Conservation (phyloP, 2,888 invertebrate species). For the Drosophila bunnanda region DNA sequence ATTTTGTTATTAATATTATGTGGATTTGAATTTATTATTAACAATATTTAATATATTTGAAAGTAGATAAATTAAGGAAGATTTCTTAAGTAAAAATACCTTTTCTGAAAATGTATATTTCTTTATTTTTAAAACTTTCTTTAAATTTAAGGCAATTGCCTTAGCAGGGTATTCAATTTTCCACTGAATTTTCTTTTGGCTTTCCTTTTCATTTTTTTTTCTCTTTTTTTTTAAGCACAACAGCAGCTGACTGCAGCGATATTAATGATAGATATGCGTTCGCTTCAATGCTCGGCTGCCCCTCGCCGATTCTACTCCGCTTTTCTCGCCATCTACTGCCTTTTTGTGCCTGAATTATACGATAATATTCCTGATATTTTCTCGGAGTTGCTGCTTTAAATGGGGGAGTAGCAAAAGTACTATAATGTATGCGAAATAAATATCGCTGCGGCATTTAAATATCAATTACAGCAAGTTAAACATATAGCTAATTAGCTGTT, state of each 20-base stretch:
- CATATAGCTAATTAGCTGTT: not conserved
- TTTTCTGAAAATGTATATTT: not conserved
- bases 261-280: slow-evolving; percentile 79
- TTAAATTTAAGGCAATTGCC: no score
- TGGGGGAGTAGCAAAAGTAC: not conserved
- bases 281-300: slow-evolving; percentile 66
- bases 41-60: no score
- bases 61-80: not conserved
- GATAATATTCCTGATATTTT: slow-evolving; percentile 59
- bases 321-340: not conserved
- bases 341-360: slow-evolving; percentile 56
- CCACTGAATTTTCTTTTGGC: not conserved
- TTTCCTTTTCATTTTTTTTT: slow-evolving; percentile 7
- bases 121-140: not conserved
- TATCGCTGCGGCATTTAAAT: slow-evolving; percentile 38
- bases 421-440: slow-evolving; percentile 5
- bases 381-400: slow-evolving; percentile 37
- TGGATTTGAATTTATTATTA: no score
- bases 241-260: slow-evolving; percentile 80
- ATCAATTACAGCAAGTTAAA: slow-evolving; percentile 14
- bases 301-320: slow-evolving; percentile 15
- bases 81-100: not conserved
- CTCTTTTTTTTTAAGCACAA: slow-evolving; percentile 59
- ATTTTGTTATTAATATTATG: no score
- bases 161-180: slow-evolving; percentile 10